These are phyloP conservation scores for Orcinus orca DNA, from an alignment of 2,113 vertebrate species.

Conservation along the genomic window DNA sequence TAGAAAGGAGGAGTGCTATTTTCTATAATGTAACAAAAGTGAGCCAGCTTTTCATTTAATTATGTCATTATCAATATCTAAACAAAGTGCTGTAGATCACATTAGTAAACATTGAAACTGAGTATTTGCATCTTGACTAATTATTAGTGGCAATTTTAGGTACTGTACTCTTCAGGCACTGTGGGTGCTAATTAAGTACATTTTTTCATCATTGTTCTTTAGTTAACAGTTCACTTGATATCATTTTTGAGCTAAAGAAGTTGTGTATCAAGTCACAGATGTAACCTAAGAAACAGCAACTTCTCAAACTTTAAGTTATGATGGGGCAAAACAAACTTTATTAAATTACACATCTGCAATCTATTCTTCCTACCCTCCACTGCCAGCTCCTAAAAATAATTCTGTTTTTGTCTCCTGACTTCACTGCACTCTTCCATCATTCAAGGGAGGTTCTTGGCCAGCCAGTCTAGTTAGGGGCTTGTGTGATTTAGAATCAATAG, in stretches of 20 bases:
- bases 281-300: background rate
- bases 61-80: constrained; percentile 11
- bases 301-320: background rate
- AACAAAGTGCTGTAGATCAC: background rate
- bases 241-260: background rate
- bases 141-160: background rate
- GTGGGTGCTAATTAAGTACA: background rate
- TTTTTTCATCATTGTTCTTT: background rate
- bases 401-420: background rate
- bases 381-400: background rate
- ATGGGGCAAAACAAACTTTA: background rate
- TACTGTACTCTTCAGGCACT: background rate
- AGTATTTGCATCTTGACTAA: background rate
- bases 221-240: background rate
- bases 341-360: background rate
- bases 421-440: background rate
- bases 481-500: background rate
- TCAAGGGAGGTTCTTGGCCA: background rate
- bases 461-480: background rate
- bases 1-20: background rate
- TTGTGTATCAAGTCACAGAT: background rate
- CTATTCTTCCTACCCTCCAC: background rate
- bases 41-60: background rate
- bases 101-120: background rate
- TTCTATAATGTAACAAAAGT: background rate